Conservation (phyloP, 1,140 invertebrate species). For the Plutomurus gul region DNA sequence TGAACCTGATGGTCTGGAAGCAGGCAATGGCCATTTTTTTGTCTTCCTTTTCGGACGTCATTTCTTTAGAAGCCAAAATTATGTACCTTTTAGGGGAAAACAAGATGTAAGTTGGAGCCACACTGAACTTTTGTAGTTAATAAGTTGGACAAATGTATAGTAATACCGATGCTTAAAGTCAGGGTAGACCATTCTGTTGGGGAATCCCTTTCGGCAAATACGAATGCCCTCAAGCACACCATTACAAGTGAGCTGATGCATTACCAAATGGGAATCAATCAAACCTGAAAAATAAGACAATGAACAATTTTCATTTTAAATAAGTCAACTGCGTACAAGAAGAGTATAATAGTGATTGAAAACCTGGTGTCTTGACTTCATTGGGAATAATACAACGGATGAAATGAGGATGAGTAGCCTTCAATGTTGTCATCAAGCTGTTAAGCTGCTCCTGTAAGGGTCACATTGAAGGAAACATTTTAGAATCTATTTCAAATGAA, state of each 20-base stretch:
- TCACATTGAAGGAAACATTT: not conserved
- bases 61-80: slow-evolving; percentile 93
- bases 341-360: no score
- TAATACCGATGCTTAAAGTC: slow-evolving; percentile 55
- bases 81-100: slow-evolving; percentile 78
- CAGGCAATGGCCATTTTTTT: slow-evolving; percentile 79
- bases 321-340: not conserved
- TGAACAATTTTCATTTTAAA: slow-evolving; percentile 42
- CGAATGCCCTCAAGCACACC: slow-evolving; percentile 99
- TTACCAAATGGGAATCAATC: slow-evolving; percentile 98
- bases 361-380: slow-evolving; percentile 66
- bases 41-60: slow-evolving; percentile 80
- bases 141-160: not conserved
- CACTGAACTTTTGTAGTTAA: not conserved
- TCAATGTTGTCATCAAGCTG: slow-evolving; percentile 64
- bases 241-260: slow-evolving; percentile 99
- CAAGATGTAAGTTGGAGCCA: not conserved
- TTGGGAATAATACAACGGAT: slow-evolving; percentile 73
- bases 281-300: slow-evolving; percentile 68
- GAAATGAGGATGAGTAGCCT: slow-evolving; percentile 68
- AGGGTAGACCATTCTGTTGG: slow-evolving; percentile 61
- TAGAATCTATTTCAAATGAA: not conserved
- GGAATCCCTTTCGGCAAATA: slow-evolving; percentile 74
- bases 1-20: slow-evolving; percentile 76
- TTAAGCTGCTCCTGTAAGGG: slow-evolving; percentile 59